These are phyloP conservation scores for Leptoteleia sp. DNA, from an alignment of 1,140 invertebrate genomes.

Conservation along the genomic window DNA sequence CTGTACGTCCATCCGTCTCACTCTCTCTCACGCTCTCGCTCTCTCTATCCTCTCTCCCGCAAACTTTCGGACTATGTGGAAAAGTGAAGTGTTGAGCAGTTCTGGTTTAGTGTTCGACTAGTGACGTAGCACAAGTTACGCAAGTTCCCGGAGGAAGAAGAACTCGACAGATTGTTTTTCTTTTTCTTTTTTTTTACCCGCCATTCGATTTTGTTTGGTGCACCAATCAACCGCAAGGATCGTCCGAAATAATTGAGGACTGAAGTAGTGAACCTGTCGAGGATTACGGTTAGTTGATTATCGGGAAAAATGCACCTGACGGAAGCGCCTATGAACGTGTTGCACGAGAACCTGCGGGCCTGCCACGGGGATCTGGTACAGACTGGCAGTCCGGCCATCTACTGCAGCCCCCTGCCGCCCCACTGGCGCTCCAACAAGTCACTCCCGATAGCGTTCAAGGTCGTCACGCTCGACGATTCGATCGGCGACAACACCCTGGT, in stretches of 20 bases:
- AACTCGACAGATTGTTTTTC: no score
- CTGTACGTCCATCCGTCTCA: not conserved
- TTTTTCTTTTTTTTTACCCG: no score
- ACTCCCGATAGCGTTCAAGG: slow-evolving; percentile 95
- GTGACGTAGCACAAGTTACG: no score
- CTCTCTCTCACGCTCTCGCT: no score
- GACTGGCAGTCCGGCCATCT: slow-evolving; percentile 94
- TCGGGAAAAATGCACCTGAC: slow-evolving; percentile 81
- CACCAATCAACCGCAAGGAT: no score
- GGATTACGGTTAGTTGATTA: no score
- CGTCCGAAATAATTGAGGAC: no score
- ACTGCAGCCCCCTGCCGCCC: slow-evolving; percentile 93
- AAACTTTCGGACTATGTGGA: slow-evolving; percentile 1
- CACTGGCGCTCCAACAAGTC: slow-evolving; percentile 99
- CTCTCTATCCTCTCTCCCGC: no score
- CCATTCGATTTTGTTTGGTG: no score
- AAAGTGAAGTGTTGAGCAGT: slow-evolving; percentile 22
- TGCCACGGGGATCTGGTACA: slow-evolving; percentile 94
- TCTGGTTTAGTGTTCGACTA: no score
- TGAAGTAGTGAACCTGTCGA: no score
- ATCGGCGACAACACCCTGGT: slow-evolving; percentile 96
- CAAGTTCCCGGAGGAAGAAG: no score
- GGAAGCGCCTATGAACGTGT: slow-evolving; percentile 83
- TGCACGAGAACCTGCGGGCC: slow-evolving; percentile 90
- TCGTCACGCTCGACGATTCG: slow-evolving; percentile 91